phyloP scores from a whole-genome alignment of 2,888 invertebrate genomes.

The Phortica magna region DNA sequence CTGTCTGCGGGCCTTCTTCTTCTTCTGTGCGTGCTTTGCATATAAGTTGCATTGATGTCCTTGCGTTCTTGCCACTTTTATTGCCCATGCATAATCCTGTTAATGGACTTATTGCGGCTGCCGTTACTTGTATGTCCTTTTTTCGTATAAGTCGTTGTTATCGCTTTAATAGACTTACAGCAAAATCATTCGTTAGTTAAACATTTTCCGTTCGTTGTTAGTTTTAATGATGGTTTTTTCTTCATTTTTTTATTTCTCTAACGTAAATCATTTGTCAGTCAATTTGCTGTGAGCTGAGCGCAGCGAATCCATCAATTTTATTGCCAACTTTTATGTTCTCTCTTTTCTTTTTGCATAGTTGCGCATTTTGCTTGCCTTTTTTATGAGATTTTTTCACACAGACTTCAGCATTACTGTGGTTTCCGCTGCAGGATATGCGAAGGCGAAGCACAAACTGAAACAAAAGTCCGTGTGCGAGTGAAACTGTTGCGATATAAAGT shows the following conservation, averaged over 20 bases:
- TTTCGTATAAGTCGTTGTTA: slow-evolving; percentile 74
- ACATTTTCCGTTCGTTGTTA: slow-evolving; percentile 20
- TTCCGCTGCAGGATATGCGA: slow-evolving; percentile 41
- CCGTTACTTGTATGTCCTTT: slow-evolving; percentile 12
- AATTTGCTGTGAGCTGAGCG: slow-evolving; percentile 47
- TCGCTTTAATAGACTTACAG: slow-evolving; percentile 71
- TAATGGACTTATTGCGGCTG: slow-evolving; percentile 71
- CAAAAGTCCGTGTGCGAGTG: slow-evolving; percentile 5
- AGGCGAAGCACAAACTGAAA: slow-evolving; percentile 16
- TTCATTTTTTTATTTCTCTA: slow-evolving; percentile 41
- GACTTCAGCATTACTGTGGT: slow-evolving; percentile 44
- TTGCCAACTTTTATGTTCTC: slow-evolving; percentile 53
- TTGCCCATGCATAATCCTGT: slow-evolving; percentile 77
- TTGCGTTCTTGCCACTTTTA: slow-evolving; percentile 65
- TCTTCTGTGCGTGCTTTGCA: slow-evolving; percentile 54
- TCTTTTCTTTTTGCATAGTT: slow-evolving; percentile 38
- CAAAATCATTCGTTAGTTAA: slow-evolving; percentile 39
- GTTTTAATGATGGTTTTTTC: slow-evolving; percentile 39
- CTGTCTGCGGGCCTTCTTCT: neutral
- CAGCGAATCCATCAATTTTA: slow-evolving; percentile 72
- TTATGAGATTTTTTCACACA: slow-evolving; percentile 44
- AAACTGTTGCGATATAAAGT: slow-evolving; percentile 37
- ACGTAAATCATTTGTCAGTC: slow-evolving; percentile 45
- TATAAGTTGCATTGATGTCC: slow-evolving; percentile 40
- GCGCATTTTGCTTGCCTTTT: too few relatives aligned